Evolutionary conservation across 2,113 vertebrate genomes (phyloP).

Genomic region (Tor tambroides): DNA sequence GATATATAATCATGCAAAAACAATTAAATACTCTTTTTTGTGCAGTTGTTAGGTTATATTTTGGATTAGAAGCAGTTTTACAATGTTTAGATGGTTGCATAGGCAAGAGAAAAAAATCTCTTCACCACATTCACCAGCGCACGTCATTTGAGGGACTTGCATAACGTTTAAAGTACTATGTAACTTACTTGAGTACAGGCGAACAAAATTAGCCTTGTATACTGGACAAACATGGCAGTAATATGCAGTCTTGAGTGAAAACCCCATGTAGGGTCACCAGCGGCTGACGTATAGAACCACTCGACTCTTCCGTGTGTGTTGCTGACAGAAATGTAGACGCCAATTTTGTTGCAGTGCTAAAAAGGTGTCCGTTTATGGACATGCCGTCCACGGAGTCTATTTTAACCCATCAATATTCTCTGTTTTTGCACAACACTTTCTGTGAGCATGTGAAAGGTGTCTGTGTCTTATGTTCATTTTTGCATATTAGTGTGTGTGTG

Average conservation of each 20-base stretch:
- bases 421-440: slow-evolving; percentile 8
- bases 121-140: neutral
- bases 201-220: neutral
- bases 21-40: neutral
- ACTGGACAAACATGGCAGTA: neutral
- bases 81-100: neutral
- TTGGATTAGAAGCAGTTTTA: neutral
- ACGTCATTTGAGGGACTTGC: neutral
- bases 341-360: slow-evolving; percentile 45
- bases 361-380: slow-evolving; percentile 58
- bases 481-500: no score
- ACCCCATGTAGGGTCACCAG: neutral
- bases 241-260: neutral
- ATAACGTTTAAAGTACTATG: neutral
- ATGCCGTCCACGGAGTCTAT: slow-evolving; percentile 58
- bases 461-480: no score
- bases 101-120: neutral
- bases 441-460: neutral
- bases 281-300: slow-evolving; percentile 4
- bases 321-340: neutral
- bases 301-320: neutral
- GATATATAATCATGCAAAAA: neutral
- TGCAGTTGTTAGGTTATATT: neutral
- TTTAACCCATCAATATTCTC: slow-evolving; percentile 61
- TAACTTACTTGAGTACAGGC: neutral